Evolutionary conservation across 1,140 invertebrate species (phyloP).

Genomic region (Luehdorfia chinensis): DNA sequence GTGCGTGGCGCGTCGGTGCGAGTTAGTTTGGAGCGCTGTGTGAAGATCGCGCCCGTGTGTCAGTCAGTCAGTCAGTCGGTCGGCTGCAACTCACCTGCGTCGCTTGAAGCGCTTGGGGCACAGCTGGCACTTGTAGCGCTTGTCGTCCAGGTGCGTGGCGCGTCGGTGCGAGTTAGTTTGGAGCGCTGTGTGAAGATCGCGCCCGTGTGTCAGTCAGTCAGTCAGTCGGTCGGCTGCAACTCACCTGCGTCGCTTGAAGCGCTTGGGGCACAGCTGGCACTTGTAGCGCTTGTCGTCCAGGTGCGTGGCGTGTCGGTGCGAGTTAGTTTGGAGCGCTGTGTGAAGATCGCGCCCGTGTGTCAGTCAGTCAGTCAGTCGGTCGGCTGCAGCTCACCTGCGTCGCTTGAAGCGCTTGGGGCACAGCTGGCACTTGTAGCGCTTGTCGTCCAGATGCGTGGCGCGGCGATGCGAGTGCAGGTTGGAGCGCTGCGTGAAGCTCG

Average conservation of each 20-base stretch:
- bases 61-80: too few relatives aligned
- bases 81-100: constrained; percentile 75
- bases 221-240: too few relatives aligned
- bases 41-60: constrained; percentile 85
- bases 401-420: constrained; percentile 88
- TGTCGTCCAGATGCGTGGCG: constrained; percentile 87
- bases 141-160: constrained; percentile 87
- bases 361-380: too few relatives aligned
- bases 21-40: constrained; percentile 88
- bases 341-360: constrained; percentile 85
- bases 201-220: too few relatives aligned
- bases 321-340: constrained; percentile 88
- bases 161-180: constrained; percentile 88
- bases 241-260: constrained; percentile 83
- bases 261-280: constrained; percentile 83
- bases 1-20: constrained; percentile 88
- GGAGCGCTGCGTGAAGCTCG: constrained; percentile 85
- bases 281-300: constrained; percentile 86
- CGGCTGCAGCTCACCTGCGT: constrained; percentile 69
- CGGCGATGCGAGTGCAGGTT: constrained; percentile 89
- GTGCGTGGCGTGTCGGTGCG: constrained; percentile 88
- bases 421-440: constrained; percentile 82
- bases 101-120: constrained; percentile 88
- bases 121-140: constrained; percentile 82
- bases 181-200: constrained; percentile 86